A percentile compares a stretch with the other conserved stretches of the same genome.
Conservation (phyloP, 2,113 vertebrate genomes). For the Pollachius pollachius region DNA sequence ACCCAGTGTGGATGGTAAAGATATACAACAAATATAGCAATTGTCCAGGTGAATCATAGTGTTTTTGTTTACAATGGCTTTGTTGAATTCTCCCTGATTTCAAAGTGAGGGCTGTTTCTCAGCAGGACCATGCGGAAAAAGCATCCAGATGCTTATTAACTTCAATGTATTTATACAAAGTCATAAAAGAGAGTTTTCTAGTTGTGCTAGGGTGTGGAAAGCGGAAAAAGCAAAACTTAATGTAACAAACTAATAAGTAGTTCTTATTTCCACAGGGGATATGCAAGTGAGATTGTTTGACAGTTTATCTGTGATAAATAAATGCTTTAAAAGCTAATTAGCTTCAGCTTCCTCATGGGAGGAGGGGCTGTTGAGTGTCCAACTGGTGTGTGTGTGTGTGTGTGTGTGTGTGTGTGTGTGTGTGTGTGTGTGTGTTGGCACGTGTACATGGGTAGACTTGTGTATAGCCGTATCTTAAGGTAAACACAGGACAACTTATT, state of each 20-base stretch:
- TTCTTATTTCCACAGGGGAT: slow-evolving; percentile 73
- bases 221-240: slow-evolving; percentile 73
- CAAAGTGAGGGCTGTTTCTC: too few species aligned
- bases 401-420: slow-evolving; percentile 25
- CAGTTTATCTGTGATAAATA: slow-evolving; percentile 82
- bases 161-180: too few species aligned
- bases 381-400: slow-evolving; percentile 39
- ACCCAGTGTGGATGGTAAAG: too few species aligned
- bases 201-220: slow-evolving; percentile 18
- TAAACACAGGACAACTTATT: slow-evolving; percentile 50
- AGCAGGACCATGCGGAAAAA: too few species aligned
- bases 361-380: slow-evolving; percentile 59
- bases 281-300: slow-evolving; percentile 76
- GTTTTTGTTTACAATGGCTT: too few species aligned
- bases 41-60: too few species aligned
- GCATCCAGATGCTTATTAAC: too few species aligned
- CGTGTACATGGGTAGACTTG: not conserved
- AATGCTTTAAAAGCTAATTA: slow-evolving; percentile 79
- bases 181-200: too few species aligned
- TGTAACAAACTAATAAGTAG: slow-evolving; percentile 79
- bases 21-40: too few species aligned
- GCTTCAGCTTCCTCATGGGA: slow-evolving; percentile 59
- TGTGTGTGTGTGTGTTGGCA: not conserved
- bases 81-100: too few species aligned
- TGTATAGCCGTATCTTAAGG: slow-evolving; percentile 49